Percentiles rank a stretch among this genome's conserved stretches.
Evolutionary conservation across 2,797 vertebrate species (phyloP).

Genomic region (Scolopax rusticola): DNA sequence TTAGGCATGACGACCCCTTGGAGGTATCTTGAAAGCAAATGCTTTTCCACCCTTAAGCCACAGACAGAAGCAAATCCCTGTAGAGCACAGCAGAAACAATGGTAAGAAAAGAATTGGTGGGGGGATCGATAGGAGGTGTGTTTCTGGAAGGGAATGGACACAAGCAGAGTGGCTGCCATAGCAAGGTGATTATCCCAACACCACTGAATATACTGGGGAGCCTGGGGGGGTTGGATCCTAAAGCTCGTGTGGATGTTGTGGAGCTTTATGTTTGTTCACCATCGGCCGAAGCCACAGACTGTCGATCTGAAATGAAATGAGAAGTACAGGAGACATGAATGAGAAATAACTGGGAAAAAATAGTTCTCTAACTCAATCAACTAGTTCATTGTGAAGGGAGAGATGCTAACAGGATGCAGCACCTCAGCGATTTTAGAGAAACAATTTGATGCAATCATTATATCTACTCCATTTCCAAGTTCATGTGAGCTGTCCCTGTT

Average conservation of each 20-base stretch:
- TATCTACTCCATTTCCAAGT: background rate
- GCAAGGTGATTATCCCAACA: background rate
- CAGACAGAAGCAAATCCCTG: background rate
- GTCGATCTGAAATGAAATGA: background rate
- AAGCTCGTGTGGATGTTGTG: background rate
- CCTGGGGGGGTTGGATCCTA: accelerated
- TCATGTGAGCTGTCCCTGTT: background rate
- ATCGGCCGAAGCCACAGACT: accelerated
- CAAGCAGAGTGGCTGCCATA: background rate
- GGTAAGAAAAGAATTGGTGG: background rate
- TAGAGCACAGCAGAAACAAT: background rate
- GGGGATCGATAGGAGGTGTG: background rate
- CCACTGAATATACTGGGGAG: background rate
- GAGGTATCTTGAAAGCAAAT: background rate
- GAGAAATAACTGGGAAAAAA: background rate
- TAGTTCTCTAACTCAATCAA: background rate
- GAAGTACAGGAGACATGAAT: background rate
- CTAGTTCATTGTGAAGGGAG: background rate
- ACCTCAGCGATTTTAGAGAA: background rate
- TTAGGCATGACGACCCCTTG: background rate
- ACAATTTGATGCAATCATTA: background rate
- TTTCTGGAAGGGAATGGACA: background rate
- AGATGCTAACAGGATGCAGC: background rate
- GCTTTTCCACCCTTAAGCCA: background rate
- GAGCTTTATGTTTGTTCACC: background rate